phyloP scores from a whole-genome alignment of 1,140 invertebrate genomes.

The Cotesia typhae region DNA sequence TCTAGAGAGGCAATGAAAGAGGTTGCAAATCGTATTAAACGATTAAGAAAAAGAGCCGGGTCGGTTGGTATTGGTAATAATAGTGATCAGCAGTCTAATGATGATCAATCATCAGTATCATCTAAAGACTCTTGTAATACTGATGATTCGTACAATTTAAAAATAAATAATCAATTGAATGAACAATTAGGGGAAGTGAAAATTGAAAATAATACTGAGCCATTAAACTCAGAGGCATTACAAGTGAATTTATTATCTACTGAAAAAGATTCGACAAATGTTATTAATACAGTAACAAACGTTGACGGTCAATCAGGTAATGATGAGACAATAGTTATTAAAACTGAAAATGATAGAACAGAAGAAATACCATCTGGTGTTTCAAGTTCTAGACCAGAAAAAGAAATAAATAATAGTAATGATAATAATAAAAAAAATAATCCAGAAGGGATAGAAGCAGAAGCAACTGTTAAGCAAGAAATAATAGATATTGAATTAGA shows the following conservation, averaged over 20 bases:
- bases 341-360: background rate
- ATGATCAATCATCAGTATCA: slow-evolving; percentile 4
- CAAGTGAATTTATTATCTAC: background rate
- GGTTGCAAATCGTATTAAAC: slow-evolving; percentile 55
- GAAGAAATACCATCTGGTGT: background rate
- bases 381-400: background rate
- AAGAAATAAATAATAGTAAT: no score
- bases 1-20: slow-evolving; percentile 56
- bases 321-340: background rate
- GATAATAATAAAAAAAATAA: no score
- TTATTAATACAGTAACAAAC: background rate
- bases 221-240: no score
- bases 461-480: no score
- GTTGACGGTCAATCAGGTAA: background rate
- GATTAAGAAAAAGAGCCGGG: slow-evolving; percentile 50
- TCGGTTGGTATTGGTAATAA: slow-evolving; percentile 4
- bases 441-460: no score
- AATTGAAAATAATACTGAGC: no score
- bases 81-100: slow-evolving; percentile 12
- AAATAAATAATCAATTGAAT: no score
- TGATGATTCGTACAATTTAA: no score
- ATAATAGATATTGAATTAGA: no score
- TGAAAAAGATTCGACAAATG: background rate
- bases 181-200: no score
- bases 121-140: no score